Conservation (phyloP, 2,888 invertebrate species). For the Eilema caniola region DNA sequence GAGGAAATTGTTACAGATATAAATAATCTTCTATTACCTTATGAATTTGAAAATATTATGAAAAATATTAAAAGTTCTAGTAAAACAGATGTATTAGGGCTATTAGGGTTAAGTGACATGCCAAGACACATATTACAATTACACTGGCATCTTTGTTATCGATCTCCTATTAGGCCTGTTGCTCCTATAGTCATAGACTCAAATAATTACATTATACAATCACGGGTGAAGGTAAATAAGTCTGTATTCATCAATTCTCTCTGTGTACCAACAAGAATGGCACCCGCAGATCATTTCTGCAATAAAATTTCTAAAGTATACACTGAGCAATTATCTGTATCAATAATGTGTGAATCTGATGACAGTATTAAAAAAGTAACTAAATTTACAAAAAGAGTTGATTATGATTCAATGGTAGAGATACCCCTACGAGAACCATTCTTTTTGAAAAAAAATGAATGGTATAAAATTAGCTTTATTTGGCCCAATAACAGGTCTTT, state of each 20-base stretch:
- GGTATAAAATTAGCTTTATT: slow-evolving; percentile 78
- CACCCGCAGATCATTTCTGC: slow-evolving; percentile 72
- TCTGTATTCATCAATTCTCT: slow-evolving; percentile 80
- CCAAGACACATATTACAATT: slow-evolving; percentile 70
- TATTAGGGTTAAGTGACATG: slow-evolving; percentile 43
- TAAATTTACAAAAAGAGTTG: slow-evolving; percentile 73
- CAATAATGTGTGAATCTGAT: slow-evolving; percentile 71
- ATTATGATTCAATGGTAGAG: slow-evolving; percentile 78
- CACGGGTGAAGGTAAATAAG: slow-evolving; percentile 76
- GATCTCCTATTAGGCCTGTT: slow-evolving; percentile 74
- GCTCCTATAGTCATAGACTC: slow-evolving; percentile 76
- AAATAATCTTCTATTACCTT: slow-evolving; percentile 70
- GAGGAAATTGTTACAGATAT: slow-evolving; percentile 67
- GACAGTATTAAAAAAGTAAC: slow-evolving; percentile 70
- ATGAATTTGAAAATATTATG: slow-evolving; percentile 64
- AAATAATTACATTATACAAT: slow-evolving; percentile 67
- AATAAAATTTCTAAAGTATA: slow-evolving; percentile 70
- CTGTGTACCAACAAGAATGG: slow-evolving; percentile 78
- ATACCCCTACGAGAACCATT: slow-evolving; percentile 77
- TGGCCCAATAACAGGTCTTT: slow-evolving; percentile 73
- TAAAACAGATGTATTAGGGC: slow-evolving; percentile 43
- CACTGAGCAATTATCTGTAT: slow-evolving; percentile 75
- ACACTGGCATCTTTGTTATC: slow-evolving; percentile 76
- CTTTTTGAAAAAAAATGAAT: slow-evolving; percentile 76
- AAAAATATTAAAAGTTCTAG: slow-evolving; percentile 51